Conservation (phyloP, 2,113 vertebrate species). For the Gnathonemus longibarbis region DNA sequence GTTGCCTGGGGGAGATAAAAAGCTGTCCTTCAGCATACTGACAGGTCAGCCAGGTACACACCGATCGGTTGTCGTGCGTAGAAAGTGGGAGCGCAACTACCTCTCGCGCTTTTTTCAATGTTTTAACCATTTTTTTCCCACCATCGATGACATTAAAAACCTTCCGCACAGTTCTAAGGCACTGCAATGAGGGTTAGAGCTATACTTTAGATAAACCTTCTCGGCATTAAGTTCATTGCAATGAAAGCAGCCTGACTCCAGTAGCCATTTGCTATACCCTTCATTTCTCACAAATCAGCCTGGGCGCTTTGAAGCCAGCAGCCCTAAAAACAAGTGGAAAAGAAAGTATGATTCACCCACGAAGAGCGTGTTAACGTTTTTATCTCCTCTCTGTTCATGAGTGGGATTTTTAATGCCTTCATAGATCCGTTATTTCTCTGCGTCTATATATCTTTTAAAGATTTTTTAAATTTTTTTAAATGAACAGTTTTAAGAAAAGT, state of each 20-base stretch:
- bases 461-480: not conserved
- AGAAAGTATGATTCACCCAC: conserved; percentile 8
- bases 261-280: not conserved
- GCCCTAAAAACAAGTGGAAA: conserved; percentile 2
- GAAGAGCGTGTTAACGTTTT: not conserved
- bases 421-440: not conserved
- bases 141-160: not conserved
- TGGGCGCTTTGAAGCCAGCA: not conserved
- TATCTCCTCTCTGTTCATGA: not conserved
- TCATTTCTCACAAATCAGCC: not conserved
- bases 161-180: not conserved
- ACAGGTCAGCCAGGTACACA: not conserved
- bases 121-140: not conserved
- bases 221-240: not conserved
- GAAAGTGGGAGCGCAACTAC: no score
- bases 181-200: not conserved
- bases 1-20: not conserved
- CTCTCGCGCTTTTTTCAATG: not conserved
- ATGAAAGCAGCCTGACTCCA: not conserved
- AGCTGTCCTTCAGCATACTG: not conserved
- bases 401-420: not conserved
- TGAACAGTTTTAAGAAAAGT: not conserved
- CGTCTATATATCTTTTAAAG: not conserved
- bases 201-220: not conserved
- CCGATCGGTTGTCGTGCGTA: not conserved